Base-by-base conservation (phyloP, 2,113 vertebrate species). In the Chloebia gouldiae region DNA sequence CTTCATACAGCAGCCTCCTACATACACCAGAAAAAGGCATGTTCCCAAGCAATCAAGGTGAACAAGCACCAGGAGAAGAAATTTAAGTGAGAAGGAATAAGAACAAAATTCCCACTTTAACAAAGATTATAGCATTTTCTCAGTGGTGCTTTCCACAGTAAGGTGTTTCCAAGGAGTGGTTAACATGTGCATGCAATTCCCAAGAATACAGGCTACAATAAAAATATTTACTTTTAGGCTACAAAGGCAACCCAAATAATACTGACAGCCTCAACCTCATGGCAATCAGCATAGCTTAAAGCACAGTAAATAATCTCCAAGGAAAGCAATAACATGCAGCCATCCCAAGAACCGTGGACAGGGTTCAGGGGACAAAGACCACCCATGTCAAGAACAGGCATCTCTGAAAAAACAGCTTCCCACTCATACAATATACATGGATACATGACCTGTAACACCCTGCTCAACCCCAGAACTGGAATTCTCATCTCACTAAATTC, bases 401-500 rank as follows among this genome's bases (percentile, higher is more conserved):
- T 86, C 73, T 71, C 80, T 76, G 84, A 57, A 95, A 68, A 31
- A 95, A 53, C 61, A 87, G 65, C 33, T 81, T 88, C 60, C 57
- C 75, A 61, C 65, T 71, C 50, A 42, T 69, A 75, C 66, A 69
- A 25, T 57, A 61, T 5, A 51, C 19, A n/a, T 9, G n/a, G 44
- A 59, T 31, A 54, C 37, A 14, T 45, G 68, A 93, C 75, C 86
- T 75, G 37, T 68, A 87, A 79, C 73, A 84, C 60, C 28, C 60
- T 49, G 44, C 40, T 56, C 60, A 90, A 73, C 35, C 68, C 72
- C 76, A 57, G 49, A 60, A 28, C 23, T 86, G 53, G 42, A 56
- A 83, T 83, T 92, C 68, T 88, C 68, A 88, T 88, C 79, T 82
- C 82, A 86, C 56, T 71, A 83, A 83, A 90, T 88, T 88, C 79